Evolutionary conservation across 1,140 invertebrate species (phyloP).

Genomic region (Delia radicum): DNA sequence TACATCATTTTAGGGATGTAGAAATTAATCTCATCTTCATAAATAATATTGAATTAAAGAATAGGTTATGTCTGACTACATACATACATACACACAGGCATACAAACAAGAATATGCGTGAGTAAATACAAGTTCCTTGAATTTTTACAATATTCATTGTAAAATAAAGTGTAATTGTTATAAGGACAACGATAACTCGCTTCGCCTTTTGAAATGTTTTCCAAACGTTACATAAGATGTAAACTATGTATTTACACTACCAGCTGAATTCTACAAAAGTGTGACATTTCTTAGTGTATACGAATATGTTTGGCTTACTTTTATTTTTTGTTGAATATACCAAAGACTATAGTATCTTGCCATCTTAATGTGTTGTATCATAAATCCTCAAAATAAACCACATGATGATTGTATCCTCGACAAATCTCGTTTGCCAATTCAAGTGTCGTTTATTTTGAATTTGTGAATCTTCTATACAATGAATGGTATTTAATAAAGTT

Average conservation of each 20-base stretch:
- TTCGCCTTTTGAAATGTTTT: too few species aligned
- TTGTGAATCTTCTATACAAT: not conserved
- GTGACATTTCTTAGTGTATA: not conserved
- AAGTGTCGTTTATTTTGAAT: not conserved
- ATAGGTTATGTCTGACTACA: too few species aligned
- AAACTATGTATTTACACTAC: not conserved
- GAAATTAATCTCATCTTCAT: not conserved
- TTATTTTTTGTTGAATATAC: not conserved
- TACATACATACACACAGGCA: too few species aligned
- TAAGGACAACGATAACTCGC: too few species aligned
- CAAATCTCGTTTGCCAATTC: not conserved
- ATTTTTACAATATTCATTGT: not conserved
- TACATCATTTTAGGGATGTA: not conserved
- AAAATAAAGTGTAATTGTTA: too few species aligned
- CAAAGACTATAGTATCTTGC: not conserved
- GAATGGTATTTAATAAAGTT: not conserved
- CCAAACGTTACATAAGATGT: not conserved
- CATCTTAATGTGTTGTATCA: not conserved
- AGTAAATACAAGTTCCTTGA: not conserved
- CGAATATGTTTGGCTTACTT: not conserved
- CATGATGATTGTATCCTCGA: not conserved
- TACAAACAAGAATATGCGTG: not conserved
- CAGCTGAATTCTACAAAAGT: not conserved
- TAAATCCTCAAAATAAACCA: not conserved
- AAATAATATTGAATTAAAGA: too few species aligned